A percentile compares a stretch with the other conserved stretches of the same genome.
Evolutionary conservation across 2,113 vertebrate species (phyloP).

Genomic region (Solenodon paradoxus): DNA sequence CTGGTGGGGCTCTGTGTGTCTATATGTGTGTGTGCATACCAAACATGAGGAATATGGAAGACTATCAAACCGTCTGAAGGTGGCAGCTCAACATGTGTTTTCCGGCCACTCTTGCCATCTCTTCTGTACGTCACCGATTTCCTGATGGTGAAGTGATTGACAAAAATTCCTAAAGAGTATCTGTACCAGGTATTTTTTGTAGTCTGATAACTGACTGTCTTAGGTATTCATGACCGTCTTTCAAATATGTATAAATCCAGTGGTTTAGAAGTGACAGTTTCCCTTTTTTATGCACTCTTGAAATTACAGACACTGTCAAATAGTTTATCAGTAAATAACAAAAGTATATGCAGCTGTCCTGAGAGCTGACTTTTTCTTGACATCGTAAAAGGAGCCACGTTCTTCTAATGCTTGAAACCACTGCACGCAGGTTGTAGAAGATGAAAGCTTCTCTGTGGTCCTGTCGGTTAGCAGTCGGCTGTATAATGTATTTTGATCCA

Average conservation of each 20-base stretch:
- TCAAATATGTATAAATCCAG: not conserved
- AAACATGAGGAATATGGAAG: not conserved
- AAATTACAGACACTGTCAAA: not conserved
- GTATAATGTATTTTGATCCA: not conserved
- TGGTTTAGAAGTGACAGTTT: not conserved
- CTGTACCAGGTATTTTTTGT: not conserved
- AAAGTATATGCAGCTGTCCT: not conserved
- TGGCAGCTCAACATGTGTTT: not conserved
- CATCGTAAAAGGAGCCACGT: not conserved
- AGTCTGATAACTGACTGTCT: not conserved
- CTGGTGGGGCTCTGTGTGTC: not conserved
- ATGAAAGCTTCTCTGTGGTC: not conserved
- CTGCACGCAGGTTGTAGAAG: not conserved
- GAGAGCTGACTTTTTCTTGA: not conserved
- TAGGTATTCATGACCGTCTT: not conserved
- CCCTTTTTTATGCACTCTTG: not conserved
- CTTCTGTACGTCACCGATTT: not conserved
- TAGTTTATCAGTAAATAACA: not conserved
- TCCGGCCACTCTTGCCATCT: not conserved
- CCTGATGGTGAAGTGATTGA: not conserved
- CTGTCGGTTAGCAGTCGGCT: not conserved
- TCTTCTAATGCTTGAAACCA: not conserved
- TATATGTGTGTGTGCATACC: not conserved
- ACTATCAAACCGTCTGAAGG: not conserved
- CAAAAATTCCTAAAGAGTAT: not conserved